phyloP scores from a whole-genome alignment of 2,797 vertebrate species.

The Notolabrus celidotus region DNA sequence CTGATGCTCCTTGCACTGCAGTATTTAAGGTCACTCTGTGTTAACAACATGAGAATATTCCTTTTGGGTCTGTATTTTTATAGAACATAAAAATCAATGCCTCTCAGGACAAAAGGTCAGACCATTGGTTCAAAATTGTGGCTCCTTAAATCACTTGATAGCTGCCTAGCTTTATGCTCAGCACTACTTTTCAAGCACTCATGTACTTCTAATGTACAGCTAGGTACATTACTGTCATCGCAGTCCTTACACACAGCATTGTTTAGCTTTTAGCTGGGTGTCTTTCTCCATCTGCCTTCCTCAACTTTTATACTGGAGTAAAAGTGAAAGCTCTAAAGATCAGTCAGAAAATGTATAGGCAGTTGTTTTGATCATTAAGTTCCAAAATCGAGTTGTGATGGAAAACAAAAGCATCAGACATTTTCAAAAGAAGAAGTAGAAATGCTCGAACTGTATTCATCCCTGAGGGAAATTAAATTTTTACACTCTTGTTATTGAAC shows the following conservation, averaged over 20 bases:
- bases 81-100: neutral
- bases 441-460: too few relatives aligned
- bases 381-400: too few relatives aligned
- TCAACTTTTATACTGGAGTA: too few relatives aligned
- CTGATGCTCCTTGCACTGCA: neutral
- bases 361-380: too few relatives aligned
- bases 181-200: neutral
- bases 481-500: too few relatives aligned
- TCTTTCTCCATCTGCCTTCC: too few relatives aligned
- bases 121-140: conserved; percentile 11
- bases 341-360: too few relatives aligned
- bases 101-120: conserved; percentile 39
- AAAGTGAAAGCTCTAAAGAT: too few relatives aligned
- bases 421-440: too few relatives aligned
- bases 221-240: neutral
- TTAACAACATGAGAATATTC: too few relatives aligned
- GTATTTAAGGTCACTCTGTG: conserved; percentile 19
- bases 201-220: neutral
- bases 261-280: neutral
- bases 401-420: too few relatives aligned
- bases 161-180: neutral
- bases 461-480: too few relatives aligned
- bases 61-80: neutral
- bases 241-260: neutral
- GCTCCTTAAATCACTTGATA: neutral